Conservation (phyloP, 2,797 vertebrate genomes). For the Botia almorhae region DNA sequence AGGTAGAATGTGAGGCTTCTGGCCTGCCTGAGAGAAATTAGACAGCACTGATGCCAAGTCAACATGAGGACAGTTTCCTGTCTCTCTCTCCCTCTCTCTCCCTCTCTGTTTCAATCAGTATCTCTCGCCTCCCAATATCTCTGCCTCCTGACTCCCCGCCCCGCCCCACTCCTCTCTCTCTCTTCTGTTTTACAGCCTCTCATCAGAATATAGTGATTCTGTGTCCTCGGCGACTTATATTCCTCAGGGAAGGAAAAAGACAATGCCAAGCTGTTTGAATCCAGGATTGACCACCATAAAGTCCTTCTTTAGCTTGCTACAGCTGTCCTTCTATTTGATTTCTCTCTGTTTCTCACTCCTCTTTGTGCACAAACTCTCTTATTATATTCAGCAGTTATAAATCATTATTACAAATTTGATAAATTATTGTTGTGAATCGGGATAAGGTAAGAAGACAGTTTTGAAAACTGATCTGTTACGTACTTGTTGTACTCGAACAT, state of each 20-base stretch:
- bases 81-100: conserved; percentile 17
- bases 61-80: conserved; percentile 54
- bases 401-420: too few relatives aligned
- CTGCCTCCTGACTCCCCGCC: conserved; percentile 26
- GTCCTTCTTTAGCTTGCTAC: conserved; percentile 1
- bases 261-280: conserved; percentile 52
- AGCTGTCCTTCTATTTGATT: neutral
- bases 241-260: conserved; percentile 32
- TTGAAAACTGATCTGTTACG: too few relatives aligned
- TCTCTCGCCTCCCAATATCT: conserved; percentile 14
- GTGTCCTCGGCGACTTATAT: conserved; percentile 49
- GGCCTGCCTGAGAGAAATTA: conserved; percentile 54
- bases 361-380: too few relatives aligned
- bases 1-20: conserved; percentile 48
- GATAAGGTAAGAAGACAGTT: too few relatives aligned
- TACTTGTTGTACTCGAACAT: too few relatives aligned
- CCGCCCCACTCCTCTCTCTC: conserved; percentile 6
- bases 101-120: neutral
- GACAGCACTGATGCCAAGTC: conserved; percentile 52
- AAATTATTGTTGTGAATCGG: too few relatives aligned
- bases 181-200: conserved; percentile 45
- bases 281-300: conserved; percentile 18
- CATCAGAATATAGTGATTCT: conserved; percentile 55
- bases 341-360: neutral
- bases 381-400: too few relatives aligned